Base-by-base conservation (phyloP, 2,113 vertebrate species). In the Callocephalon fimbriatum region DNA sequence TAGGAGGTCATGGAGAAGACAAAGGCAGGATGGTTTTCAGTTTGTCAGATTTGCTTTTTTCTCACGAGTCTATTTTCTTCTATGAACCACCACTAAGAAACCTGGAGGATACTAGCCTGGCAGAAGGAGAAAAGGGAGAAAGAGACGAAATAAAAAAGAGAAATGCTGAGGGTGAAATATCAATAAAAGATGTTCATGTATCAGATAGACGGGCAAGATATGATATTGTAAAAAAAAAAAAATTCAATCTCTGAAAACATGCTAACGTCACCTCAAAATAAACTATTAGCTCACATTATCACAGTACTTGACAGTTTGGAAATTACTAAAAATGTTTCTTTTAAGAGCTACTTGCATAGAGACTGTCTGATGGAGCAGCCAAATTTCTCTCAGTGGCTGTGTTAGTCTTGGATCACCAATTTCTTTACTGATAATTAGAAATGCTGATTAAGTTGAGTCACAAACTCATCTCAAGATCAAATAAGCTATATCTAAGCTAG, bases 161-260 rank as follows among this genome's bases (percentile, higher is more conserved):
- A 65, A 3, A 1, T 44, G 1, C 3, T 23, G 21, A 62, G 12
- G 3, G 6, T n/a, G 19, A 11, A 73, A 3, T 63, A 37, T 45
- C 12, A 37, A 26, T 37, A 67, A 62, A 56, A 75, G 22, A 16
- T 54, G 3, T 20, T 45, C 1, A 37, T 56, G 32, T 48, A 27
- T 35, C 10, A 86, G 35, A 38, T 12, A 61, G 14, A 67, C 10
- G 68, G 9, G 18, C 14, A 83, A 72, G 8, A 27, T 27, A 74
- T 0, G 1, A 23, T 25, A n/a, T 13, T 27, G 12, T 26, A 50
- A 73, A 70, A 72, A 76, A 66, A 65, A 75, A 59, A 42, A 6
- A 4, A 1, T 2, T 48, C 3, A 56, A 48, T 74, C 7, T 81
- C 23, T 73, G 23, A 76, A 83, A 86, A 68, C 1, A 5, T 53